Percentiles rank a stretch among this genome's conserved stretches.
Evolutionary conservation across 2,888 invertebrate genomes (phyloP).

Genomic region (Halictus ligatus): DNA sequence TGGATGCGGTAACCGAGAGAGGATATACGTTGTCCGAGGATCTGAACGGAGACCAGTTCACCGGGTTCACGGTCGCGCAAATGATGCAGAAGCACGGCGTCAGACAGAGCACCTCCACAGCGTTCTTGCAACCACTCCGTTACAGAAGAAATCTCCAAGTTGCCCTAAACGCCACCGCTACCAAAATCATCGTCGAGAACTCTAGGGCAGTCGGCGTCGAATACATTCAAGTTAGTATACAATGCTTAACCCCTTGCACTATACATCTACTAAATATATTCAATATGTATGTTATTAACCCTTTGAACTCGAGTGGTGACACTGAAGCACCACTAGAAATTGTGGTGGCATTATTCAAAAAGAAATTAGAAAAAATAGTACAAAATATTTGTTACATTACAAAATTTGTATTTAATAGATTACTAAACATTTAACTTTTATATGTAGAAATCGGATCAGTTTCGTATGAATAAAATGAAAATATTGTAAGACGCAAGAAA

Average conservation of each 20-base stretch:
- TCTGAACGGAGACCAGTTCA: conserved; percentile 87
- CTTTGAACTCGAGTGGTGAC: no score
- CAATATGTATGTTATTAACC: no score
- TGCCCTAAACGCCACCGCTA: conserved; percentile 87
- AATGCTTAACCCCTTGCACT: not conserved
- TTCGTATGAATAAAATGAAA: no score
- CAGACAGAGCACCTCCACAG: conserved; percentile 87
- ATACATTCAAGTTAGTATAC: conserved; percentile 83
- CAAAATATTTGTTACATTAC: no score
- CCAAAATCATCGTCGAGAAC: conserved; percentile 86
- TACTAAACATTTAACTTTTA: no score
- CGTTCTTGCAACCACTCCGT: conserved; percentile 87
- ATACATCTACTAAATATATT: no score
- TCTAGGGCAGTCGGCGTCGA: conserved; percentile 87
- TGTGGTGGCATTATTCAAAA: no score
- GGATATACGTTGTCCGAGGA: conserved; percentile 88
- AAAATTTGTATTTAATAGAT: no score
- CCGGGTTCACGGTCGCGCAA: conserved; percentile 89
- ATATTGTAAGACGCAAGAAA: no score
- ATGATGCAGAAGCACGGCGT: conserved; percentile 87
- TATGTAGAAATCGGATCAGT: no score
- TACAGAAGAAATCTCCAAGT: conserved; percentile 87
- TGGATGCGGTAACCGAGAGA: conserved; percentile 87
- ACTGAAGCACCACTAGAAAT: no score
- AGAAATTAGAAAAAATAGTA: no score